These are phyloP conservation scores for Rhagoletis pomonella DNA, from an alignment of 1,140 invertebrate genomes.

Conservation along the genomic window DNA sequence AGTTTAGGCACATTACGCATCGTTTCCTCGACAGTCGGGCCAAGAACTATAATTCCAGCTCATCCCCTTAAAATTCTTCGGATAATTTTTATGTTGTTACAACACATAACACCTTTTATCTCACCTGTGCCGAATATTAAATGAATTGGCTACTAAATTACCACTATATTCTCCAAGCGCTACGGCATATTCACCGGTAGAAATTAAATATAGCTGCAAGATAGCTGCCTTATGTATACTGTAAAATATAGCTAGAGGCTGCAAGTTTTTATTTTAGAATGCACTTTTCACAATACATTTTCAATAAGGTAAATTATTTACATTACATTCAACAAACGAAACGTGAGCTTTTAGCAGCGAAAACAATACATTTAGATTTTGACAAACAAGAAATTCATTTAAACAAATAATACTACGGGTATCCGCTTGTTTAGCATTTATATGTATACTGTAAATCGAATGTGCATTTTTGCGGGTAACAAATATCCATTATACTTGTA, in stretches of 20 bases:
- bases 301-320: constrained; percentile 46
- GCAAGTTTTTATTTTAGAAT: constrained; percentile 40
- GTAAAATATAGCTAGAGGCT: constrained; percentile 34
- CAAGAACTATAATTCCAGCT: too few species aligned
- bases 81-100: too few species aligned
- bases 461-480: constrained; percentile 3
- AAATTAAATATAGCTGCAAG: neutral
- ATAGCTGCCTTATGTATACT: neutral
- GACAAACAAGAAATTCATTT: constrained; percentile 47
- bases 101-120: too few species aligned
- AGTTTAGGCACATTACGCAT: too few species aligned
- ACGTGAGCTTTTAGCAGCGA: constrained; percentile 17
- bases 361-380: constrained; percentile 47
- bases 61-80: too few species aligned
- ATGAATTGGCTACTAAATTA: too few species aligned
- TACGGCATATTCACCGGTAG: neutral
- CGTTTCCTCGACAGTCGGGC: too few species aligned
- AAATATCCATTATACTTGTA: neutral
- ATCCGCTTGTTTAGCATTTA: neutral
- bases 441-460: constrained; percentile 4
- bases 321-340: constrained; percentile 49
- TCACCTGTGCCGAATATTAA: too few species aligned
- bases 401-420: constrained; percentile 50
- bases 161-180: too few species aligned
- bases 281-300: constrained; percentile 48